Evolutionary conservation across 2,113 vertebrate species (phyloP), one percentile per base, ranked within the genome.

Genomic region (Rhadina sibilatrix): DNA sequence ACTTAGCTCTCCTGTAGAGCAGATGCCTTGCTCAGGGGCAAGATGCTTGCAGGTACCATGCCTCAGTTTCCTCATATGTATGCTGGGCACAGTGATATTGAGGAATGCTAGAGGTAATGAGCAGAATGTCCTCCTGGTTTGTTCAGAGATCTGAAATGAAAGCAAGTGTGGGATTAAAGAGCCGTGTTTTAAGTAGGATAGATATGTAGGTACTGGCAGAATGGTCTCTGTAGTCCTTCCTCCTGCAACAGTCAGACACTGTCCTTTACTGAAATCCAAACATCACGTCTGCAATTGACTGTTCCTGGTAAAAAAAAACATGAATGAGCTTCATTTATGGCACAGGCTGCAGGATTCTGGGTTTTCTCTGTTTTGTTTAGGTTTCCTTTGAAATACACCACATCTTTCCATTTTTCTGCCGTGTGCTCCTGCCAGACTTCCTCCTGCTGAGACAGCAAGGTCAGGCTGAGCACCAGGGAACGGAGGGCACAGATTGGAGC

Each of bases 321-420:
- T 93, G 94, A 97, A 96, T 94, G 94, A 94, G 86, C 72, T 92
- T 92, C 93, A 93, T 94, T 96, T 96, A 96, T 89, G 91, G 91
- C 91, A 96, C 31, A 71, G 57, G 83, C 89, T 94, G 70, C 86
- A 94, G 90, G 82, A 94, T 95, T 94, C 92, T 95, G 82, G 91
- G 53, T 94, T 96, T 93, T 94, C 83, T 95, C 76, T 95, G 83
- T 94, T 97, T 95, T 90, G 94, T 93, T 91, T 87, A 92, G 65
- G 75, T 93, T 96, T 94, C 85, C 83, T 96, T 96, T 93, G 83
- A 96, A 96, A 94, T 90, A 68, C n/a, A 92, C 88, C 88, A 79
- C 0, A 2, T 95, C 93, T 93, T 96, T 94, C 93, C 94, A 86
- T 90, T 95, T 94, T 84, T 91, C 77, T 91, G 57, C 76, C 63